Percentiles rank a stretch among this genome's conserved stretches.
phyloP scores from a whole-genome alignment of 2,113 vertebrate genomes.

The Lethenteron reissneri region DNA sequence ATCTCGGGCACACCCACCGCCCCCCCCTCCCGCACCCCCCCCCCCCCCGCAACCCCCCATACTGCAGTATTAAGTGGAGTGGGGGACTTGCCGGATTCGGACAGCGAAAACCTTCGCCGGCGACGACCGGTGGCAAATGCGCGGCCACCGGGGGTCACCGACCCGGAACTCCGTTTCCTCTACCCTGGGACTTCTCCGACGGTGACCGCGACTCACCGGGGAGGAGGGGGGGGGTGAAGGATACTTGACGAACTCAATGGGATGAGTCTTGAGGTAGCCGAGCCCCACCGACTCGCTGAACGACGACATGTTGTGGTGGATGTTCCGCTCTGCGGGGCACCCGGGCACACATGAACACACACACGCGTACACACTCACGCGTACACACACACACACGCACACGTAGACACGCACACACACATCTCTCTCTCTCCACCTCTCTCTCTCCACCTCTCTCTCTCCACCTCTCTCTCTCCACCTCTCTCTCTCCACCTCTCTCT shows the following conservation, averaged over 20 bases:
- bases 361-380: no score
- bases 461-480: constrained; percentile 4
- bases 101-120: background rate
- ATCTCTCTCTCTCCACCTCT: constrained; percentile 7
- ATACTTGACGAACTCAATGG: constrained; percentile 98
- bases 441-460: constrained; percentile 4
- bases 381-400: no score
- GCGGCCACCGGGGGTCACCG: no score
- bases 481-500: no score
- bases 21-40: background rate
- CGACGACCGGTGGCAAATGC: background rate
- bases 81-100: no score
- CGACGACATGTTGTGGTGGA: constrained; percentile 95
- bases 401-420: constrained; percentile 17
- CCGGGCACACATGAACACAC: no score
- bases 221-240: constrained; percentile 24
- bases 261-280: constrained; percentile 95
- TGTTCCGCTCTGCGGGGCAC: constrained; percentile 44
- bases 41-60: background rate
- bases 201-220: no score
- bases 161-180: no score
- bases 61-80: no score
- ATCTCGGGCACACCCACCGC: no score
- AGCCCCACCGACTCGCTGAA: constrained; percentile 91
- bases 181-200: no score